phyloP scores from a whole-genome alignment of 2,797 vertebrate species.

The Alcedo atthis region DNA sequence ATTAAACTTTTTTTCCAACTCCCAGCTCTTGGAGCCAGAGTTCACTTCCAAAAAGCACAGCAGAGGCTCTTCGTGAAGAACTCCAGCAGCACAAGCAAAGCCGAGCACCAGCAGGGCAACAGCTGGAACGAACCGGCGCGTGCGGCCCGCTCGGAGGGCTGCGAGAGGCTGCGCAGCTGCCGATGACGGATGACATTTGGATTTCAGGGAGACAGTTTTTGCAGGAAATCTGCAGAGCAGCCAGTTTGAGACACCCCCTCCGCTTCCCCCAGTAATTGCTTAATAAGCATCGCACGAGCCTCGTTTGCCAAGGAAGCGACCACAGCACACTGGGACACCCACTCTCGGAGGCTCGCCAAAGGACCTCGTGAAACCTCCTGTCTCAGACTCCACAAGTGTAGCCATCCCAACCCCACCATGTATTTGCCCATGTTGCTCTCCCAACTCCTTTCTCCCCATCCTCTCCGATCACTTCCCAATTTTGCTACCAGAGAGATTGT shows the following conservation, averaged over 20 bases:
- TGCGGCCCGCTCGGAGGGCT: slow-evolving; percentile 51
- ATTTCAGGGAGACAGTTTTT: slow-evolving; percentile 29
- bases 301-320: background rate
- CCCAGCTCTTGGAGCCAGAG: fast-evolving
- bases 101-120: slow-evolving; percentile 41
- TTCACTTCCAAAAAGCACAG: slow-evolving; percentile 4
- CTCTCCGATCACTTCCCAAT: fast-evolving
- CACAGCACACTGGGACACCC: fast-evolving
- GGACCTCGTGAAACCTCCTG: fast-evolving
- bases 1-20: background rate
- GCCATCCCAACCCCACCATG: fast-evolving
- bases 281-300: slow-evolving; percentile 16
- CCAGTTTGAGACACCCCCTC: slow-evolving; percentile 36
- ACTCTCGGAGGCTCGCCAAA: background rate
- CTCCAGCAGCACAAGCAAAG: slow-evolving; percentile 47
- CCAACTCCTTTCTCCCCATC: background rate
- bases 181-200: slow-evolving; percentile 65
- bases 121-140: slow-evolving; percentile 57
- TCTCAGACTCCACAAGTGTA: background rate
- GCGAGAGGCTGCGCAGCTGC: slow-evolving; percentile 37
- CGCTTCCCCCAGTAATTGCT: slow-evolving; percentile 20
- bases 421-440: fast-evolving
- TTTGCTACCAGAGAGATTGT: background rate
- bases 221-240: slow-evolving; percentile 48
- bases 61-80: slow-evolving; percentile 4